Conservation (phyloP, 1,140 invertebrate genomes). For the Acyrthosiphon pisum region DNA sequence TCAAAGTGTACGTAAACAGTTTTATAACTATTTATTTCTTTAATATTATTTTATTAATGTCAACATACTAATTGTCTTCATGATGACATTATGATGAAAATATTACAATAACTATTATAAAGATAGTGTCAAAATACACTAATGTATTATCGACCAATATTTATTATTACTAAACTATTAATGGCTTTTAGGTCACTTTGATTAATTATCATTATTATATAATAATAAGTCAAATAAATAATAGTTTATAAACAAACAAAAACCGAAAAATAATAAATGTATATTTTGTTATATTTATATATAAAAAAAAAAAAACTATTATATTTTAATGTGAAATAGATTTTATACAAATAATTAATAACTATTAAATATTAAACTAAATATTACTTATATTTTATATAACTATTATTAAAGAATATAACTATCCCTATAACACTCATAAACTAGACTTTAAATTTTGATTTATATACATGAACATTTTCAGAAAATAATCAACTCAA, state of each 20-base stretch:
- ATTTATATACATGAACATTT: too few species aligned
- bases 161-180: neutral
- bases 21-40: too few species aligned
- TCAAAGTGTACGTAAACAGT: neutral
- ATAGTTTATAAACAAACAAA: neutral
- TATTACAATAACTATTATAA: neutral
- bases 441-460: neutral
- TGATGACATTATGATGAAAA: neutral
- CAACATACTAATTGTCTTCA: neutral
- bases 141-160: neutral
- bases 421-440: neutral
- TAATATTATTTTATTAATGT: too few species aligned
- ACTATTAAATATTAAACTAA: too few species aligned
- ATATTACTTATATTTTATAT: neutral
- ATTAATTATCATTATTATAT: conserved; percentile 16
- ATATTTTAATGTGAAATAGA: too few species aligned
- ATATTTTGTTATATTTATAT: neutral
- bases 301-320: neutral
- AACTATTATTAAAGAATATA: neutral
- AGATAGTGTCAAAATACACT: neutral
- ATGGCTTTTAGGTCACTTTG: neutral
- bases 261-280: neutral
- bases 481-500: too few species aligned
- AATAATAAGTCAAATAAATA: neutral
- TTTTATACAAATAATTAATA: too few species aligned